These are phyloP conservation scores for Meganola albula DNA, from an alignment of 2,888 invertebrate genomes.

Conservation along the genomic window DNA sequence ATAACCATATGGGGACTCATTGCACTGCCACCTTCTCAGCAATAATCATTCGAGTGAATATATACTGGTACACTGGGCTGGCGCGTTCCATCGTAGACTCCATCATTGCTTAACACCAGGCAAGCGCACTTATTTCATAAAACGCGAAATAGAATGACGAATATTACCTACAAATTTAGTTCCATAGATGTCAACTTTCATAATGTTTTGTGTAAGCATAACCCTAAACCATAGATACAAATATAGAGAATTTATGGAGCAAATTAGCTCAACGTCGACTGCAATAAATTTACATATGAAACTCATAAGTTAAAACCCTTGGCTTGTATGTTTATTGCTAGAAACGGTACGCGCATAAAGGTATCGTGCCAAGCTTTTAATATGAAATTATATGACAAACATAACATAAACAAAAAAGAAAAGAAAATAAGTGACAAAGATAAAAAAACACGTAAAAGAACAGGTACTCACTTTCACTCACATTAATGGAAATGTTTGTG, in stretches of 20 bases:
- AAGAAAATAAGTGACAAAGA: constrained; percentile 2
- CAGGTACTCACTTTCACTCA: neutral
- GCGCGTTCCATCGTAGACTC: too few relatives aligned
- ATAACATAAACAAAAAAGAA: constrained; percentile 14
- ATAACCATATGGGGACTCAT: too few relatives aligned
- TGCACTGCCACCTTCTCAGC: too few relatives aligned
- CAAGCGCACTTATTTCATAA: too few relatives aligned
- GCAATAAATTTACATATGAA: constrained; percentile 74
- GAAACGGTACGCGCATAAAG: constrained; percentile 29
- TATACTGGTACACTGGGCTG: too few relatives aligned
- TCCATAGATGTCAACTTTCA: too few relatives aligned
- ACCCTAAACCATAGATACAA: constrained; percentile 52
- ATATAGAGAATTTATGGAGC: constrained; percentile 61
- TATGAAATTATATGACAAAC: constrained; percentile 2
- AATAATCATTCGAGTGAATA: too few relatives aligned
- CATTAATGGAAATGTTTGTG: too few relatives aligned
- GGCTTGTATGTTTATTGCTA: constrained; percentile 36
- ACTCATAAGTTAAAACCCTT: constrained; percentile 66
- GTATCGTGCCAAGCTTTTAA: constrained; percentile 20
- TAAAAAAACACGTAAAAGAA: neutral
- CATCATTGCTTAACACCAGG: too few relatives aligned
- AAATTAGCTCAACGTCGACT: constrained; percentile 67
- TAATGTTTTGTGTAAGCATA: constrained; percentile 44
- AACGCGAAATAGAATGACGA: too few relatives aligned
- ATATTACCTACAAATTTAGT: too few relatives aligned